Conservation (phyloP, 2,888 invertebrate genomes). For the Dolichopus griseipennis region DNA sequence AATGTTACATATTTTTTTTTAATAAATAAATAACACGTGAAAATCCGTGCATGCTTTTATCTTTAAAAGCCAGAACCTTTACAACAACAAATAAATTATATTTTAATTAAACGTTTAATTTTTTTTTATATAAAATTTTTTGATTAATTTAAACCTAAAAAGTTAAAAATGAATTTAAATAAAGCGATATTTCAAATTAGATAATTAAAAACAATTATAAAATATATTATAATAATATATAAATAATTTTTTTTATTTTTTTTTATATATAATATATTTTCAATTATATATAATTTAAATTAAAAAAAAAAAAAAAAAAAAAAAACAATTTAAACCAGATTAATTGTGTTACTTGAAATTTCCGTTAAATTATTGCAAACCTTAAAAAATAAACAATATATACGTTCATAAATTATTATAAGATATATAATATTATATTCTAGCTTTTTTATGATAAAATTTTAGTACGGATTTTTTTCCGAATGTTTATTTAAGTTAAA, state of each 20-base stretch:
- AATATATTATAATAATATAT: not conserved
- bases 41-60: too few relatives aligned
- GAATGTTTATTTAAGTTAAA: not conserved
- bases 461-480: not conserved
- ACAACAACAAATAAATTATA: too few relatives aligned
- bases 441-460: not conserved
- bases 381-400: not conserved
- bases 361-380: not conserved
- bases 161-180: conserved; percentile 1
- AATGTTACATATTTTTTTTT: too few relatives aligned
- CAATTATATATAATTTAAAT: not conserved
- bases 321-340: too few relatives aligned
- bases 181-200: not conserved
- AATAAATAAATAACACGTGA: too few relatives aligned
- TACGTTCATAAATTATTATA: too few relatives aligned
- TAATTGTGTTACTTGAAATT: conserved; percentile 2
- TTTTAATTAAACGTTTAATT: too few relatives aligned
- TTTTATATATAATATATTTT: not conserved
- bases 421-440: too few relatives aligned
- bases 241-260: not conserved
- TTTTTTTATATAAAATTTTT: too few relatives aligned
- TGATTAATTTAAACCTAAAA: not conserved
- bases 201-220: not conserved
- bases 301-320: not conserved
- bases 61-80: too few relatives aligned